Evolutionary conservation across 1,140 invertebrate genomes (phyloP), one percentile per base, ranked within the genome.

Genomic region (Trichomalopsis sarcophagae): DNA sequence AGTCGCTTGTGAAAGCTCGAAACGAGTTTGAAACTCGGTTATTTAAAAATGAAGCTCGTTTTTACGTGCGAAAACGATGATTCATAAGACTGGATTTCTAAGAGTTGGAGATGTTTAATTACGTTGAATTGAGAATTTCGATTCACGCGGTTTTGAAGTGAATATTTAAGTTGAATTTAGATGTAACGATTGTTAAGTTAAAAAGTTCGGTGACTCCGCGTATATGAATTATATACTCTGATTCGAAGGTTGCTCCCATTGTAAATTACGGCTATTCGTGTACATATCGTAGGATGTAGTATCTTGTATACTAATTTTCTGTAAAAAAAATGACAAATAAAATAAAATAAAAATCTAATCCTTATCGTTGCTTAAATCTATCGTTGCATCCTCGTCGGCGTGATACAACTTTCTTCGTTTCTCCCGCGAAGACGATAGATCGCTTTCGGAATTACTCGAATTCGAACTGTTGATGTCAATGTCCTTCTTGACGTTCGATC

Each of bases 341-440:
- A 71, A 36, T 36, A 36, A 23, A 50, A 30, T n/a, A 7, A 21
- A 21, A 62, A 23, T 74, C 55, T 73, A 82, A 82, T 83, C 17
- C 5, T 78, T 21, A 27, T 84, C 66, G 44, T 33, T 50, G 2
- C 44, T 11, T 27, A 84, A 71, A 5, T 84, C 76, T 27, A 84
- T 75, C 13, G 21, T 50, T 55, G 0, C 30, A 77, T 84, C 82
- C 50, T 84, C 40, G 14, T 30, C 11, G 40, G 9, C 10, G 21
- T 55, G 17, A 73, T 86, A 90, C 14, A 90, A 74, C 86, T 86
- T 89, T 76, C 86, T 89, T 36, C 71, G 89, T 87, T 89, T 62
- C 4, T 62, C 55, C 11, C 17, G 55, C 50, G 55, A 17, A 21
- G 17, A 17, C 2, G 55, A 62, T 0, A 62, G 21, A 17, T 62